Conservation (phyloP, 1,140 invertebrate species). For the Drosophila neocordata region DNA sequence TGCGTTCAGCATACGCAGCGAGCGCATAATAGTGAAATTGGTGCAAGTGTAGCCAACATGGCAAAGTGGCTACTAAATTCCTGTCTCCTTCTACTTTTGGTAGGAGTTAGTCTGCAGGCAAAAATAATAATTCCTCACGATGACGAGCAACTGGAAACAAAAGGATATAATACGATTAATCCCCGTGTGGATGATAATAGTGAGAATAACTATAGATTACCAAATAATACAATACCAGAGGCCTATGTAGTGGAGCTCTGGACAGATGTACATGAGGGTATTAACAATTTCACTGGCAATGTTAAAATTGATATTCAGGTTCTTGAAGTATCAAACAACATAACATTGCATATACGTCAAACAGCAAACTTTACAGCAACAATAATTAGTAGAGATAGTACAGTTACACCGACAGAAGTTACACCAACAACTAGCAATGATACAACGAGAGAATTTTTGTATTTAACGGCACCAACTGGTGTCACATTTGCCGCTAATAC, state of each 20-base stretch:
- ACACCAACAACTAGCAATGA: not conserved
- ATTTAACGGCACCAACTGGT: conserved; percentile 47
- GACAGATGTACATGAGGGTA: conserved; percentile 84
- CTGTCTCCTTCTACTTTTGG: conserved; percentile 44
- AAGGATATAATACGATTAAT: conserved; percentile 23
- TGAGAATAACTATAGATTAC: conserved; percentile 84
- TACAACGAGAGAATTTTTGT: conserved; percentile 61
- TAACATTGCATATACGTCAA: conserved; percentile 83
- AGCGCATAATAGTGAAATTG: conserved; percentile 83
- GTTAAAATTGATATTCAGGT: conserved; percentile 84
- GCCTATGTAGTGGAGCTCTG: conserved; percentile 87
- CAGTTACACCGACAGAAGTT: conserved; percentile 15
- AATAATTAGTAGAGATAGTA: conserved; percentile 41
- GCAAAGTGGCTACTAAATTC: conserved; percentile 36
- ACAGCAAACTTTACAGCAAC: conserved; percentile 46
- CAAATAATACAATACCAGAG: conserved; percentile 84
- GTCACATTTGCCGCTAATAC: conserved; percentile 79
- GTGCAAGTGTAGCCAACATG: conserved; percentile 88
- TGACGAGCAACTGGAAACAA: conserved; percentile 53
- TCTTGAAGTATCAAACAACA: conserved; percentile 63
- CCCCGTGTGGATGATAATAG: conserved; percentile 59
- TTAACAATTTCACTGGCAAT: conserved; percentile 84
- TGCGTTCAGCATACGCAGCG: not conserved
- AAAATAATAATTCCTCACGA: conserved; percentile 29
- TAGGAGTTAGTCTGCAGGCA: conserved; percentile 44